Conservation (phyloP, 2,888 invertebrate genomes). For the Coleophora deauratella region DNA sequence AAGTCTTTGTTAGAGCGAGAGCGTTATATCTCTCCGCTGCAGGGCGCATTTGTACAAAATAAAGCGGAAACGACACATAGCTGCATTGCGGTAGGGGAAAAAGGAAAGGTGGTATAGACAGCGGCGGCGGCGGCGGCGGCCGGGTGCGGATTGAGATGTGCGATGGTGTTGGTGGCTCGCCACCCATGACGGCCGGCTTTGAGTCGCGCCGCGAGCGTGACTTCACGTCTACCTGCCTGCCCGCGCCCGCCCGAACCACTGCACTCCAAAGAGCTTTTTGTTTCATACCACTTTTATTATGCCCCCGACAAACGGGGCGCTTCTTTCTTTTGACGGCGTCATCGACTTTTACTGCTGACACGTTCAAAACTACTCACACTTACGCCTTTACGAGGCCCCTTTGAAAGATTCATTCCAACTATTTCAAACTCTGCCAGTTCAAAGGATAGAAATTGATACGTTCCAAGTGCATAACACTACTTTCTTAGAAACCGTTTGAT, state of each 20-base stretch:
- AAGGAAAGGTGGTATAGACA: slow-evolving; percentile 69
- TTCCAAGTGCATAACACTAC: slow-evolving; percentile 29
- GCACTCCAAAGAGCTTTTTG: slow-evolving; percentile 46
- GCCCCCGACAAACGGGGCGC: slow-evolving; percentile 43
- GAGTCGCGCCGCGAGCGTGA: slow-evolving; percentile 36
- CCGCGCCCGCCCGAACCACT: slow-evolving; percentile 22
- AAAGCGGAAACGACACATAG: slow-evolving; percentile 73
- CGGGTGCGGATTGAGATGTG: slow-evolving; percentile 74
- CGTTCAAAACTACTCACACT: slow-evolving; percentile 51
- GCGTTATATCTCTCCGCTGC: slow-evolving; percentile 66
- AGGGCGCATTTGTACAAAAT: slow-evolving; percentile 65
- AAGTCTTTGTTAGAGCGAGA: slow-evolving; percentile 51
- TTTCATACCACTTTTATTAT: slow-evolving; percentile 69
- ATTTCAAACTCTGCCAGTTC: slow-evolving; percentile 26
- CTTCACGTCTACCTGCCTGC: slow-evolving; percentile 38
- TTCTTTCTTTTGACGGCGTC: slow-evolving; percentile 44
- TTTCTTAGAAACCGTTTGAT: slow-evolving; percentile 51
- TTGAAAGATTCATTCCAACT: slow-evolving; percentile 37
- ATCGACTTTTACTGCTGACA: slow-evolving; percentile 60
- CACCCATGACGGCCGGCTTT: slow-evolving; percentile 72
- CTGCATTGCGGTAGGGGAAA: slow-evolving; percentile 72
- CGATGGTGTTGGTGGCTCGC: slow-evolving; percentile 71
- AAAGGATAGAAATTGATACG: slow-evolving; percentile 62
- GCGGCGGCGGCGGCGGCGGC: slow-evolving; percentile 35
- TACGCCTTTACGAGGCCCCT: slow-evolving; percentile 59